phyloP scores from a whole-genome alignment of 2,113 vertebrate genomes.

The Chaetodon auriga region DNA sequence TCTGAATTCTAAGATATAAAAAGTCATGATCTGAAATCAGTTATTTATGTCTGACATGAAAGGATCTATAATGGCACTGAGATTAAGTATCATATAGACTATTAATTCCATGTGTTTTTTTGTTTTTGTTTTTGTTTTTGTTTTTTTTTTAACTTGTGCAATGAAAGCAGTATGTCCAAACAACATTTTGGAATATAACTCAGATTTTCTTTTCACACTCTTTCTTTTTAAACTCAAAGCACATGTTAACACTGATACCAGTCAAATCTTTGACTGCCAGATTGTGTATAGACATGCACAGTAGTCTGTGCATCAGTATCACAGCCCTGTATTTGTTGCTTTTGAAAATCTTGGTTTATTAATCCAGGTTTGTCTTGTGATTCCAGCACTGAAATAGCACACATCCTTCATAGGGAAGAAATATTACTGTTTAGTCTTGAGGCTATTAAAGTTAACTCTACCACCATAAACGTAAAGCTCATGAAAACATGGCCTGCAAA shows the following conservation, averaged over 20 bases:
- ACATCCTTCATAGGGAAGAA: not conserved
- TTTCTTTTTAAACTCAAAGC: not conserved
- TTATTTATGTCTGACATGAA: not conserved
- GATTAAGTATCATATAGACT: not conserved
- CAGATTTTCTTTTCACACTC: not conserved
- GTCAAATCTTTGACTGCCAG: not conserved
- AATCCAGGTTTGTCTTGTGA: not conserved
- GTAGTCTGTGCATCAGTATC: not conserved
- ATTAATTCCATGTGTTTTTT: not conserved
- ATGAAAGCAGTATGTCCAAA: too few species aligned
- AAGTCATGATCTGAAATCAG: not conserved
- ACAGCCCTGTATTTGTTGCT: not conserved
- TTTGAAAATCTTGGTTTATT: constrained; percentile 6
- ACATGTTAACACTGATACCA: not conserved
- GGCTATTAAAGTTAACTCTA: not conserved
- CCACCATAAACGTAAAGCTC: not conserved
- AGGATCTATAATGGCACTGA: not conserved
- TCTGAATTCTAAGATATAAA: not conserved
- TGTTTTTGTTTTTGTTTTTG: too few species aligned
- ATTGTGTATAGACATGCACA: not conserved
- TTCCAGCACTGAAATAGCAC: not conserved
- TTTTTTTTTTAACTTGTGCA: too few species aligned
- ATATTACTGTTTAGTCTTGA: not conserved
- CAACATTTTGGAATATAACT: not conserved
- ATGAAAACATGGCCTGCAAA: constrained; percentile 12